phyloP scores from a whole-genome alignment of 2,888 invertebrate species.

The Mesorhabditis sp. region DNA sequence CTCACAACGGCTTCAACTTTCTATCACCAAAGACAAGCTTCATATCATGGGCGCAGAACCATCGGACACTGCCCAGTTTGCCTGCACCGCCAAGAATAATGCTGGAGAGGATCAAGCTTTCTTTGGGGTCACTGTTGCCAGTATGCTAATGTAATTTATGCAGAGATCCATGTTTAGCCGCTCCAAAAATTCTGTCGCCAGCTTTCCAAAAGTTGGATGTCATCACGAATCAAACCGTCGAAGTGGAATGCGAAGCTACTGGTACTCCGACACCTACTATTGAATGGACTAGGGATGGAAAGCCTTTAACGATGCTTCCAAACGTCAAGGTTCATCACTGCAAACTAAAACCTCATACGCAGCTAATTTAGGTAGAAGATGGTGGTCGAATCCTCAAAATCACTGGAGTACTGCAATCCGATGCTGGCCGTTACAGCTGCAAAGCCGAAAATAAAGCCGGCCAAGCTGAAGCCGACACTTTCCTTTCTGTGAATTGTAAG shows the following conservation, averaged over 20 bases:
- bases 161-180: slow-evolving; percentile 59
- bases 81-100: slow-evolving; percentile 69
- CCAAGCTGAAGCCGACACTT: slow-evolving; percentile 52
- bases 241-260: slow-evolving; percentile 58
- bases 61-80: slow-evolving; percentile 64
- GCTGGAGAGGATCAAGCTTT: slow-evolving; percentile 67
- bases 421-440: slow-evolving; percentile 61
- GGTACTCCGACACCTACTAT: slow-evolving; percentile 27
- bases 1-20: slow-evolving; percentile 25
- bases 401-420: slow-evolving; percentile 18
- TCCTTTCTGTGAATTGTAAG: slow-evolving; percentile 49
- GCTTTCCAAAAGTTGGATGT: slow-evolving; percentile 53
- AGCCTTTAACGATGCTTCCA: slow-evolving; percentile 24
- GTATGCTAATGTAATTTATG: slow-evolving; percentile 18
- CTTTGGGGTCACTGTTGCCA: slow-evolving; percentile 64
- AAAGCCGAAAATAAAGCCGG: slow-evolving; percentile 61
- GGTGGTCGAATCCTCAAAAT: slow-evolving; percentile 19
- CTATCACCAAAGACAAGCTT: slow-evolving; percentile 35
- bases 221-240: slow-evolving; percentile 58
- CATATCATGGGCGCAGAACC: slow-evolving; percentile 48
- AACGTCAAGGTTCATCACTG: slow-evolving; percentile 20
- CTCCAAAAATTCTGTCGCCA: slow-evolving; percentile 61
- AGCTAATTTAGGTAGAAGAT: slow-evolving; percentile 17
- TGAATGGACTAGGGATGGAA: slow-evolving; percentile 46
- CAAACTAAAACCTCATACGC: background rate